These are phyloP conservation scores for Conus canariensis DNA, from an alignment of 2,888 invertebrate species.

Conservation along the genomic window DNA sequence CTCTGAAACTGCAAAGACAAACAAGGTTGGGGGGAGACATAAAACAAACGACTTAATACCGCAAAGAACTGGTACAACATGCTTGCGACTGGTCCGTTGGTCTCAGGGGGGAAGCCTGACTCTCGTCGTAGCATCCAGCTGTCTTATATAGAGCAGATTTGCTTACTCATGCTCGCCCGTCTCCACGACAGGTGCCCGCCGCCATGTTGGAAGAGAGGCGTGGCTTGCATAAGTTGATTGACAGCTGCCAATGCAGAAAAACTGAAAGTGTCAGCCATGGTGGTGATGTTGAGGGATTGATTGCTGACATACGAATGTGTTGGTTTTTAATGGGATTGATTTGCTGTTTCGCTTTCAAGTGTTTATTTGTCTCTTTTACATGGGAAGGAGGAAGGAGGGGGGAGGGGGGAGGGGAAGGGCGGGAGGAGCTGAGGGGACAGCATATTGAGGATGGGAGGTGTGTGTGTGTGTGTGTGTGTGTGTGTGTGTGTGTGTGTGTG, in stretches of 20 bases:
- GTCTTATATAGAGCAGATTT: neutral
- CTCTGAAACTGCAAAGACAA: neutral
- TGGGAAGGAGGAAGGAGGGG: no score
- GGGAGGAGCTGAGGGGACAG: no score
- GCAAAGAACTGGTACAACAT: neutral
- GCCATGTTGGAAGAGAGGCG: neutral
- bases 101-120: slow-evolving; percentile 3
- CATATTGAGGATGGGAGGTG: no score
- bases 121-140: neutral
- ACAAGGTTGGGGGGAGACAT: neutral
- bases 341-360: no score
- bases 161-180: neutral
- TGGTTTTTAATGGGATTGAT: no score
- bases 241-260: neutral
- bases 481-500: no score
- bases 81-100: neutral
- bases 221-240: neutral
- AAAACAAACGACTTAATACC: neutral
- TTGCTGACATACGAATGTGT: neutral
- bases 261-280: neutral
- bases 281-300: no score
- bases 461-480: no score
- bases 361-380: no score
- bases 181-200: neutral
- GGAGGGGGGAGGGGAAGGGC: no score